Evolutionary conservation across 1,140 invertebrate genomes (phyloP).

Genomic region (Melitaea cinxia): DNA sequence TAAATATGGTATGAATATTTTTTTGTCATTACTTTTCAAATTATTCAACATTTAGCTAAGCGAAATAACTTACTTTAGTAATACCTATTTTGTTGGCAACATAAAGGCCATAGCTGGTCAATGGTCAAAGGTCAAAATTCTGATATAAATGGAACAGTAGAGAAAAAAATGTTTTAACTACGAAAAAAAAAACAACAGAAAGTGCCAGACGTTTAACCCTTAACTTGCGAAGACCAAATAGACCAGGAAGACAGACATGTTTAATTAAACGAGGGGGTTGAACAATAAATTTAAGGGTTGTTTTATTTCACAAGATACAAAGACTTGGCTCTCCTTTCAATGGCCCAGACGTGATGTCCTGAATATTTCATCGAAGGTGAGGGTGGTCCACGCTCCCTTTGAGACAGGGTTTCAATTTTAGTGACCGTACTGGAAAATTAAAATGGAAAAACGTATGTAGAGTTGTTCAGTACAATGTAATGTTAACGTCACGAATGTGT

Average conservation of each 20-base stretch:
- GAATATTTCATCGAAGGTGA: constrained; percentile 20
- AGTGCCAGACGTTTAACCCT: background rate
- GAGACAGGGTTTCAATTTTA: background rate
- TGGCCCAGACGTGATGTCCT: constrained; percentile 12
- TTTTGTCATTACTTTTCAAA: too few relatives aligned
- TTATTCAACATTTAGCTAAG: too few relatives aligned
- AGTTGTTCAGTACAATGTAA: too few relatives aligned
- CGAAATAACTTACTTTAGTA: too few relatives aligned
- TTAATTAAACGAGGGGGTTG: constrained; percentile 18
- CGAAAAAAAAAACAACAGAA: background rate
- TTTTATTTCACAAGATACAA: constrained; percentile 23
- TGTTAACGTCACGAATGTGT: too few relatives aligned
- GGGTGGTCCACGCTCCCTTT: background rate
- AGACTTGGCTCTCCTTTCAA: constrained; percentile 20
- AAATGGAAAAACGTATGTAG: background rate
- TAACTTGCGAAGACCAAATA: constrained; percentile 13
- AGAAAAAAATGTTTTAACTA: background rate
- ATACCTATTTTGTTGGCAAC: too few relatives aligned
- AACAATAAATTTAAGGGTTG: constrained; percentile 19
- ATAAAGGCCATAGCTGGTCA: too few relatives aligned
- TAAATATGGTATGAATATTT: too few relatives aligned
- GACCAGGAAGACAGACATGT: constrained; percentile 15
- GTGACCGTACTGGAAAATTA: background rate
- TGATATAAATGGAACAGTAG: too few relatives aligned
- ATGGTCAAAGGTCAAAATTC: too few relatives aligned